Percentiles rank a stretch among this genome's conserved stretches.
Conservation (phyloP, 2,113 vertebrate genomes). For the Nansenia antarctica region DNA sequence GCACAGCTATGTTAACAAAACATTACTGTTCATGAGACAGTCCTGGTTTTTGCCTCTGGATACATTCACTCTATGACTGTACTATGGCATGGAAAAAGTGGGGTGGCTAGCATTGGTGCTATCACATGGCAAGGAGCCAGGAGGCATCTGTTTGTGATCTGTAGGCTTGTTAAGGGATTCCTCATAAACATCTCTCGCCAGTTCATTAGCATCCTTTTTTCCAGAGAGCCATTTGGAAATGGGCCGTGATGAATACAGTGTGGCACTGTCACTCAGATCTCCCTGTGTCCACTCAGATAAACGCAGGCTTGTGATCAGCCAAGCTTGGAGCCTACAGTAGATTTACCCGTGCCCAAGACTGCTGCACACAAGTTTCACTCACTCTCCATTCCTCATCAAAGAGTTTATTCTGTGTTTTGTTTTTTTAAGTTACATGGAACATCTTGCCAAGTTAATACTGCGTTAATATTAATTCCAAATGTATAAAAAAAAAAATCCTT, state of each 20-base stretch:
- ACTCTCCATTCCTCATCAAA: background rate
- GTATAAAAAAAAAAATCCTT: too few relatives aligned
- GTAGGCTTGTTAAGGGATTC: slow-evolving; percentile 63
- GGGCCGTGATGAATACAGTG: slow-evolving; percentile 67
- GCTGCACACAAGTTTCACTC: background rate
- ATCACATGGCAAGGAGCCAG: slow-evolving; percentile 28
- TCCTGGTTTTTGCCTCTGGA: background rate
- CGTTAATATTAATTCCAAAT: background rate
- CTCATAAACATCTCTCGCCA: slow-evolving; percentile 79
- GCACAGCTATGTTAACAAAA: too few relatives aligned
- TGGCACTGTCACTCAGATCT: slow-evolving; percentile 28
- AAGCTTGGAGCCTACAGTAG: background rate
- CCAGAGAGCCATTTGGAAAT: slow-evolving; percentile 48
- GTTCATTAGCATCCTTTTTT: slow-evolving; percentile 71
- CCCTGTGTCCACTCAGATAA: slow-evolving; percentile 43
- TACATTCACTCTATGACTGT: slow-evolving; percentile 14
- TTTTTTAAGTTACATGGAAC: background rate
- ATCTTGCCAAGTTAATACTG: background rate
- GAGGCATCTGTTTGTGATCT: slow-evolving; percentile 73
- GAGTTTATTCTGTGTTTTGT: background rate
- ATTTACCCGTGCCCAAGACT: background rate
- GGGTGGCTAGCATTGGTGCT: slow-evolving; percentile 31
- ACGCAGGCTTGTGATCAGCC: background rate
- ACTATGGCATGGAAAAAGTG: slow-evolving; percentile 25
- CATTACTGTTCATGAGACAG: background rate